Percentiles rank a stretch among this genome's conserved stretches.
Evolutionary conservation across 1,140 invertebrate species (phyloP).

Genomic region (Eriocheir sinensis): DNA sequence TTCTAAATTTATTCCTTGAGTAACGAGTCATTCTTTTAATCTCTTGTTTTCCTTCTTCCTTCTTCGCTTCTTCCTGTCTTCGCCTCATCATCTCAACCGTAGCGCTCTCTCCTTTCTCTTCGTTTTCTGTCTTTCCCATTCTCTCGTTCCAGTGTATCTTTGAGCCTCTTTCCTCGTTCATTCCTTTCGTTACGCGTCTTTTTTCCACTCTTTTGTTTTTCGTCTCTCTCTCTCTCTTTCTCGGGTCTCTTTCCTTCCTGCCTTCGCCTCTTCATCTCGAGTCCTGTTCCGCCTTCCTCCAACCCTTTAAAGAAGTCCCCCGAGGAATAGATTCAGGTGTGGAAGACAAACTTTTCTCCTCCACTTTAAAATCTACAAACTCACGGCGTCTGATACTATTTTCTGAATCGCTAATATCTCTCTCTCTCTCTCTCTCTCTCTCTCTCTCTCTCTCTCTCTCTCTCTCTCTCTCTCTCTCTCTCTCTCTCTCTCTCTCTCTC

Average conservation of each 20-base stretch:
- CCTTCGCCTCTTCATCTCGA: too few species aligned
- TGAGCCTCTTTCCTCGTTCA: neutral
- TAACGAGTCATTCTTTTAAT: neutral
- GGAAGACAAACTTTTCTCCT: neutral
- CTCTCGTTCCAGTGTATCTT: neutral
- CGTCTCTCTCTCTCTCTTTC: neutral
- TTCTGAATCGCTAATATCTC: neutral
- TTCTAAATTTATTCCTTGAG: neutral
- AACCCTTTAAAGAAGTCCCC: neutral
- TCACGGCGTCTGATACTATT: neutral
- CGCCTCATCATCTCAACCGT: too few species aligned
- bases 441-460: neutral
- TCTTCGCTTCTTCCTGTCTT: neutral
- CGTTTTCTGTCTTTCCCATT: neutral
- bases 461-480: too few species aligned
- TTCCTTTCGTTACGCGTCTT: too few species aligned
- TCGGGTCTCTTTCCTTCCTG: neutral
- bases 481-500: too few species aligned
- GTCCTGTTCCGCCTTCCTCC: neutral
- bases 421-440: neutral
- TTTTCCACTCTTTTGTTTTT: too few species aligned
- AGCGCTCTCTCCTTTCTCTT: neutral
- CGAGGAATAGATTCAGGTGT: neutral
- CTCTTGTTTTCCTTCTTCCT: neutral
- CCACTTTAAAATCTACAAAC: neutral